Evolutionary conservation across 2,113 vertebrate genomes (phyloP), one percentile per base, ranked within the genome.

Genomic region (Strix uralensis): DNA sequence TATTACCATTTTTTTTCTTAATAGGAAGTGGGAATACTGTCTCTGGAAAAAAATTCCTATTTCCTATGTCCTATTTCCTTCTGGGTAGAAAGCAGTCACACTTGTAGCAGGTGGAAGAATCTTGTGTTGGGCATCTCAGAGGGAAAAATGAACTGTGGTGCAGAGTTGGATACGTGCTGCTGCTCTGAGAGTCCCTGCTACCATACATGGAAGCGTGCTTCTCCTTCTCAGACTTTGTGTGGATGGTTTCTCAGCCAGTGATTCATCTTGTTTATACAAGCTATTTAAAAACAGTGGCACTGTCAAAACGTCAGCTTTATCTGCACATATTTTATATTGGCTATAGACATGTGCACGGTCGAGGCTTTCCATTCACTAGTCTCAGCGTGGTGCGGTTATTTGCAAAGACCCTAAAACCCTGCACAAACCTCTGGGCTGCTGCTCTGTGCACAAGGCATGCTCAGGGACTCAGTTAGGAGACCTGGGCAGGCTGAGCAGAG

Each of bases 381-480:
- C 58, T 58, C 52, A 1, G 1, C 4, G 9, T 15, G 38, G 19
- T 52, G 40, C 0, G 0, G 32, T 2, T 47, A 5, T 15, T 57
- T 51, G 16, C 75, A 70, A 26, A 79, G 40, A 51, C 38, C 63
- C 52, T 59, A 8, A 3, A 63, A 25, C 34, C 25, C 79, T 77
- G 49, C 49, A 0, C 0, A 0, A 14, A 25, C 20, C 46, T 30
- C 29, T 5, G 62, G 55, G 19, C 40, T 87, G 9, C 17, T 30
- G 44, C 65, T 42, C n/a, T 8, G 0, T 16, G 32, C 44, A 5
- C 47, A 13, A 57, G 38, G 20, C 18, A 2, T 0, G 3, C 22
- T 16, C 54, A 27, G 49, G 38, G 44, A 7, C 58, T 51, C 0
- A 0, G 13, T 29, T 15, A 5, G 63, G 54, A 65, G 59, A 40